phyloP scores from a whole-genome alignment of 2,113 vertebrate genomes.

The Tetraodon nigroviridis region DNA sequence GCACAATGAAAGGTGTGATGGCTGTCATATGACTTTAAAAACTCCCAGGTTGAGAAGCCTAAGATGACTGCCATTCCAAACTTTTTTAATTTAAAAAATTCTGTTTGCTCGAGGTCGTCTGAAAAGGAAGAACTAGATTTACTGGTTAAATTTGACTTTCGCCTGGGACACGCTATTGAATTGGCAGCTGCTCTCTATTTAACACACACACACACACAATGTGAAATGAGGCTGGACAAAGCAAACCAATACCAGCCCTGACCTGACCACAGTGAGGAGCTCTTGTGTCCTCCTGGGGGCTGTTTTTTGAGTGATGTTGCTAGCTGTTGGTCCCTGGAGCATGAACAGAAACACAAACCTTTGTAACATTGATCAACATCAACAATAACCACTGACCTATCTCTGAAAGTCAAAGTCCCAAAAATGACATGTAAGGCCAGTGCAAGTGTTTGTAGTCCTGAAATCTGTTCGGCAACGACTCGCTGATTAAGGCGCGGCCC shows the following conservation, averaged over 20 bases:
- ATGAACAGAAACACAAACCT: background rate
- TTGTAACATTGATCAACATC: background rate
- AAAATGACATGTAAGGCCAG: background rate
- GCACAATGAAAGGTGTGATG: too few species aligned
- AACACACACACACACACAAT: too few species aligned
- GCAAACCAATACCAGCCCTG: too few species aligned
- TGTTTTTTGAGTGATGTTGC: background rate
- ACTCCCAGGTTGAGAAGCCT: too few species aligned
- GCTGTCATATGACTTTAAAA: too few species aligned
- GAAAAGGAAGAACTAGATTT: constrained; percentile 13
- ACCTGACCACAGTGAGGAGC: too few species aligned
- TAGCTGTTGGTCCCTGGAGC: background rate
- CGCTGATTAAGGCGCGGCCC: too few species aligned
- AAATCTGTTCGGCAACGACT: too few species aligned
- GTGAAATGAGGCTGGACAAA: too few species aligned
- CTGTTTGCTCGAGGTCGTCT: background rate
- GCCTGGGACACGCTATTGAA: background rate
- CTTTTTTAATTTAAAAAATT: too few species aligned
- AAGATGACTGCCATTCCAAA: too few species aligned
- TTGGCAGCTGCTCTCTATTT: too few species aligned
- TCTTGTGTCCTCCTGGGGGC: background rate
- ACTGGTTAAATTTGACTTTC: constrained; percentile 25
- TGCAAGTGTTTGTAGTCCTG: background rate
- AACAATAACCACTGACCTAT: background rate
- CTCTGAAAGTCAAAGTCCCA: background rate